Evolutionary conservation across 35 echinoderm and acorn worm genomes (phyloP), one percentile per base, ranked within the genome.

Genomic region (Lytechinus variegatus): DNA sequence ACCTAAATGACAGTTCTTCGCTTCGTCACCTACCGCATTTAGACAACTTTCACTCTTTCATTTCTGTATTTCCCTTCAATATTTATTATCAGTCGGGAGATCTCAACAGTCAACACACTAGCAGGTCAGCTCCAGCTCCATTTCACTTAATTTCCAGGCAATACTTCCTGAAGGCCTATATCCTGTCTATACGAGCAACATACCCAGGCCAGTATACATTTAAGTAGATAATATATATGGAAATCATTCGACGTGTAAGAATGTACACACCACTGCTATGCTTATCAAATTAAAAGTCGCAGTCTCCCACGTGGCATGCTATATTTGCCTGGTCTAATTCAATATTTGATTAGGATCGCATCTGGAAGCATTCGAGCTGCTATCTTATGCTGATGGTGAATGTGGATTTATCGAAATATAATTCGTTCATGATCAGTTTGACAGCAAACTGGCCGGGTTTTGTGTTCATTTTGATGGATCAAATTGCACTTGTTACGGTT

Each of bases 321-420:
- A 79, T 79, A 79, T 79, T 79, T 79, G 66, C 4, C 66, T 79
- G 66, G 66, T 79, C 66, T 79, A 79, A 79, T 79, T 79, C 66
- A 79, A 79, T 79, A 79, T 79, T 79, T 79, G 66, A 79, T 79
- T 24, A 79, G 16, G 16, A 79, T 79, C 21, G 66, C 66, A 79
- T 79, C 66, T 79, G 66, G 66, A 79, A 24, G 21, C 66, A 79
- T 0, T 24, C 6, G 66, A 44, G 33, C 33, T 24, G 66, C 66
- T 79, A 79, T 79, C 61, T 71, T 8, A 79, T 79, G 66, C 66
- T 79, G 66, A 79, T 79, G 66, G 19, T 79, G 66, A 79, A 79
- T 79, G 66, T 79, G 66, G 66, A 79, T 71, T 44, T 44, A 44
- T 44, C 33, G 33, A 44, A 44, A 2, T 44, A 44, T 44, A 44